Base-by-base conservation (phyloP, 2,888 invertebrate species). In the Xanthia togata region DNA sequence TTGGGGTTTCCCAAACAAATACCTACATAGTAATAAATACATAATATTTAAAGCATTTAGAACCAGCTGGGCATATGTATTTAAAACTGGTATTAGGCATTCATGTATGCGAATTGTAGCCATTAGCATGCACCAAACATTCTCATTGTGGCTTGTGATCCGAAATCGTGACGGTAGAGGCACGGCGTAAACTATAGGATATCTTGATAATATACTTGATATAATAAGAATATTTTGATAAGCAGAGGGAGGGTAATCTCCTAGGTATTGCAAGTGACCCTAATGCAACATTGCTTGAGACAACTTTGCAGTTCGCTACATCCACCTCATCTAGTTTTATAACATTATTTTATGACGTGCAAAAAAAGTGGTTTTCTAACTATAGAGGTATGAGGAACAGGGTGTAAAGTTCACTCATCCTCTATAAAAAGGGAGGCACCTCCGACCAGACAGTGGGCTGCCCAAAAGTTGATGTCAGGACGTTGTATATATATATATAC, bases 81-180 rank as follows among this genome's bases (percentile, higher is more conserved):
- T 90, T 89, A 82, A 90, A 89, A 84, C 88, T 79, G 75, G 87
- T 89, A 92, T 94, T 93, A 92, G 83, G 89, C 89, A 94, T 94
- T 94, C 92, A 95, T 92, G 90, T 94, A 95, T 94, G 93, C 93
- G 91, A 93, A 93, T 92, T 93, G 91, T 82, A 88, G 73, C 85
- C 90, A 94, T 95, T 94, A 94, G 91, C 93, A 94, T 94, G 93
- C 94, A 88, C 90, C 88, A 90, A 93, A 92, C 95, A 93, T 93
- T 91, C 91, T 92, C 91, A 93, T 93, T 93, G 95, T 93, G 91
- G 93, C 91, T 92, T 94, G 93, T 94, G 94, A 93, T 94, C 92
- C 93, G 90, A 93, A 95, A 93, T 95, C 95, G 95, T 96, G 95
- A 95, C 93, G 90, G 80, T 85, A 84, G 82, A 77, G 68, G 76